These are phyloP conservation scores for Nothobranchius kuhntae DNA, from an alignment of 2,113 vertebrate genomes.

Conservation along the genomic window DNA sequence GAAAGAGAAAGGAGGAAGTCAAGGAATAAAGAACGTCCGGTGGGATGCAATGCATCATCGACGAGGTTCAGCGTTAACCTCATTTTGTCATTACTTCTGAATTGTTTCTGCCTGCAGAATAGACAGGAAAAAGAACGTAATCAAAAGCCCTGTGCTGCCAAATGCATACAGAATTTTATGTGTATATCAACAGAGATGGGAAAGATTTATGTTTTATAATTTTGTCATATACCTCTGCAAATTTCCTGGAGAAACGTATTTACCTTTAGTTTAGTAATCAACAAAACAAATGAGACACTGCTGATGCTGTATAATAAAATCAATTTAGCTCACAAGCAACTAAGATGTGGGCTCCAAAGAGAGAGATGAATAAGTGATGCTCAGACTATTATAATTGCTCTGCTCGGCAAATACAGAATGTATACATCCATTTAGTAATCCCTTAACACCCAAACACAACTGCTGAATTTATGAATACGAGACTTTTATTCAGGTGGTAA, in stretches of 20 bases:
- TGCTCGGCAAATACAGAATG: conserved; percentile 65
- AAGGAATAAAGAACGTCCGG: conserved; percentile 56
- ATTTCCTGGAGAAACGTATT: conserved; percentile 39
- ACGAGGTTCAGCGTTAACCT: conserved; percentile 69
- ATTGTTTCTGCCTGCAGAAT: conserved; percentile 44
- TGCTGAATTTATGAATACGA: conserved; percentile 62
- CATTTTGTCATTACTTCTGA: conserved; percentile 69
- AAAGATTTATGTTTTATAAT: conserved; percentile 21
- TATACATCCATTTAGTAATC: conserved; percentile 52
- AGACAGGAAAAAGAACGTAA: conserved; percentile 47
- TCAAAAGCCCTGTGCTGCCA: conserved; percentile 55
- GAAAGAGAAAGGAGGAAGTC: conserved; percentile 4
- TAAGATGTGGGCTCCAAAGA: conserved; percentile 63
- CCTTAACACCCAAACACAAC: conserved; percentile 47
- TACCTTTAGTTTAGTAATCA: conserved; percentile 37
- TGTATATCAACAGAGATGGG: conserved; percentile 46
- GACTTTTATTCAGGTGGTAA: conserved; percentile 66
- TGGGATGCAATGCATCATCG: conserved; percentile 63
- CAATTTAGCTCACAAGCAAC: conserved; percentile 66
- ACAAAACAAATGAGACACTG: conserved; percentile 47
- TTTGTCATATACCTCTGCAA: neutral
- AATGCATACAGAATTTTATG: conserved; percentile 15
- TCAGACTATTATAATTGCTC: conserved; percentile 59
- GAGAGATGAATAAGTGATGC: conserved; percentile 59
- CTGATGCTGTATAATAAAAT: conserved; percentile 70